These are phyloP conservation scores for Frankliniella intonsa DNA, from an alignment of 2,888 invertebrate genomes.

Conservation along the genomic window DNA sequence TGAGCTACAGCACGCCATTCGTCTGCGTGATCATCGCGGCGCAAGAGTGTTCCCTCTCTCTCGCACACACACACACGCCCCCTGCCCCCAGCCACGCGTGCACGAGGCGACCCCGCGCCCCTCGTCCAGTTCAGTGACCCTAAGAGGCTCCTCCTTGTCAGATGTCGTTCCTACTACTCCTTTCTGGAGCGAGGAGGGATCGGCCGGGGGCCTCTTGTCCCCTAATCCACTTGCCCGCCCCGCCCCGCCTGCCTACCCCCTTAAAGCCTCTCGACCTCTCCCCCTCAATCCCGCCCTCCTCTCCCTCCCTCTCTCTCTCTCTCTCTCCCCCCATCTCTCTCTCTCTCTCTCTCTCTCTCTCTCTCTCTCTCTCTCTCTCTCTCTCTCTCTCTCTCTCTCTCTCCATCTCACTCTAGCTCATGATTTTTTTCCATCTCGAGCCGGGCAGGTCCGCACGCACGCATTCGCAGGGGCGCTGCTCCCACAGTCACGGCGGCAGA, in stretches of 20 bases:
- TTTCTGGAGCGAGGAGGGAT: not conserved
- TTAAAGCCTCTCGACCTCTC: not conserved
- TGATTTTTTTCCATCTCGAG: not conserved
- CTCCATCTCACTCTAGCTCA: not conserved
- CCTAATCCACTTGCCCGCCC: constrained; percentile 14
- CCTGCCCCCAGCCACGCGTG: not conserved
- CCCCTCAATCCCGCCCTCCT: not conserved
- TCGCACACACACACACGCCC: not conserved
- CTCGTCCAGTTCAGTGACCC: not conserved
- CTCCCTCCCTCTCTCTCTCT: too few relatives aligned
- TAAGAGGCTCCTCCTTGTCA: not conserved
- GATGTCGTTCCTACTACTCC: not conserved
- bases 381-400: not conserved
- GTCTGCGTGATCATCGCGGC: not conserved
- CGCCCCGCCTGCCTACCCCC: not conserved
- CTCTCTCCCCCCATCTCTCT: too few relatives aligned
- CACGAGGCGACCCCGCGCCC: not conserved
- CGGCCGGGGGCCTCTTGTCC: constrained; percentile 11
- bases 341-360: not conserved
- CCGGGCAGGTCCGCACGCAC: not conserved
- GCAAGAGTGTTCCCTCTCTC: not conserved
- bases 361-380: not conserved
- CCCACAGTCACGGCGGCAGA: not conserved
- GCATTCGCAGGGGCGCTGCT: not conserved
- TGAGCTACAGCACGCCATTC: constrained; percentile 12